Conservation (phyloP, 2,113 vertebrate genomes). For the Cavia aperea region DNA sequence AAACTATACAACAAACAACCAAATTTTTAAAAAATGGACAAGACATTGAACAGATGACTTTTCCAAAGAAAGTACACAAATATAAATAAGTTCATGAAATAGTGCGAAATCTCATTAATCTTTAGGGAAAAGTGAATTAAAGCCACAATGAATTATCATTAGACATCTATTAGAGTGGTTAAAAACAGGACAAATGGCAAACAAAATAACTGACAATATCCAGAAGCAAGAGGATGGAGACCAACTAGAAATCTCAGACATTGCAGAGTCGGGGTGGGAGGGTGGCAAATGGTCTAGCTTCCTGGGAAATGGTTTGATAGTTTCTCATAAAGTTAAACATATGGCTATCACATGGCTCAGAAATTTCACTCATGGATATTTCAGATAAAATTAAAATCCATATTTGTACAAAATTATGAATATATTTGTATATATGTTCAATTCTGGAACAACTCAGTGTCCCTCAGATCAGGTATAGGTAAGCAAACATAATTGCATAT, state of each 20-base stretch:
- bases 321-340: background rate
- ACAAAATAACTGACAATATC: background rate
- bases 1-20: background rate
- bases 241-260: background rate
- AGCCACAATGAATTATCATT: background rate
- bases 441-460: background rate
- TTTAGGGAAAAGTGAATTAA: slow-evolving; percentile 9
- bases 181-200: background rate
- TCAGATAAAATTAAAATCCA: slow-evolving; percentile 28
- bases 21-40: background rate
- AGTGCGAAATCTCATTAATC: background rate
- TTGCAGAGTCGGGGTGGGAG: background rate
- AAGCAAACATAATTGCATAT: background rate
- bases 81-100: background rate
- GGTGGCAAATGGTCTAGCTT: background rate
- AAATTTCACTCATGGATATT: background rate
- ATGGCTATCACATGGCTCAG: background rate
- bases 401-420: background rate
- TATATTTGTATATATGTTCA: background rate
- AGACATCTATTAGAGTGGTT: background rate
- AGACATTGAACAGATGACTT: background rate
- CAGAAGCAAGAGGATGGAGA: background rate
- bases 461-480: background rate
- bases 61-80: background rate
- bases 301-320: background rate